Evolutionary conservation across 2,888 invertebrate species (phyloP).

Genomic region (Nomada ferruginata): DNA sequence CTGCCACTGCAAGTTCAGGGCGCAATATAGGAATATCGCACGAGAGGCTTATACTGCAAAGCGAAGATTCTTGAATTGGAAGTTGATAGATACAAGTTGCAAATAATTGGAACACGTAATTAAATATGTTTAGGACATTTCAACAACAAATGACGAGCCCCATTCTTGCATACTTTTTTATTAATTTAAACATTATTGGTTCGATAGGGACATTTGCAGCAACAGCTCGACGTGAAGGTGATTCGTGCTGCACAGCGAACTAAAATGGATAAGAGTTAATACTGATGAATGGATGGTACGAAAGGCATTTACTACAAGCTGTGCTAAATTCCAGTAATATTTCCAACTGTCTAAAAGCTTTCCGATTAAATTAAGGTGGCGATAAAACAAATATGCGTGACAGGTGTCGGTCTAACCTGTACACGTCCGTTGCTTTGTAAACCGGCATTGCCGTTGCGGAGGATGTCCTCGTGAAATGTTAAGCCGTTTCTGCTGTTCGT

Average conservation of each 20-base stretch:
- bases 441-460: constrained; percentile 72
- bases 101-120: neutral
- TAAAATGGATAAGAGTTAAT: neutral
- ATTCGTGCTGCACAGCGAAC: neutral
- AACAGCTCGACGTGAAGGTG: neutral
- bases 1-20: neutral
- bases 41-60: neutral
- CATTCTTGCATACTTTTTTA: neutral
- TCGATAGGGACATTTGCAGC: neutral
- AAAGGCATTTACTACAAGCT: neutral
- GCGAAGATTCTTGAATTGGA: constrained; percentile 24
- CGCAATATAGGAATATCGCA: neutral
- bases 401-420: constrained; percentile 71
- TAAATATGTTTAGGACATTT: neutral
- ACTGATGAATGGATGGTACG: neutral
- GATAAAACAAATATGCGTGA: constrained; percentile 29
- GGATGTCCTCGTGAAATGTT: constrained; percentile 54
- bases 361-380: neutral
- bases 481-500: constrained; percentile 57
- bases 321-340: neutral
- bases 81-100: neutral
- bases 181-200: neutral
- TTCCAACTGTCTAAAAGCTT: neutral
- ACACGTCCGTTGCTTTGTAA: constrained; percentile 70
- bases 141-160: neutral